Evolutionary conservation across 2,888 invertebrate genomes (phyloP).

Genomic region (Sinodicranocentrus sp.): DNA sequence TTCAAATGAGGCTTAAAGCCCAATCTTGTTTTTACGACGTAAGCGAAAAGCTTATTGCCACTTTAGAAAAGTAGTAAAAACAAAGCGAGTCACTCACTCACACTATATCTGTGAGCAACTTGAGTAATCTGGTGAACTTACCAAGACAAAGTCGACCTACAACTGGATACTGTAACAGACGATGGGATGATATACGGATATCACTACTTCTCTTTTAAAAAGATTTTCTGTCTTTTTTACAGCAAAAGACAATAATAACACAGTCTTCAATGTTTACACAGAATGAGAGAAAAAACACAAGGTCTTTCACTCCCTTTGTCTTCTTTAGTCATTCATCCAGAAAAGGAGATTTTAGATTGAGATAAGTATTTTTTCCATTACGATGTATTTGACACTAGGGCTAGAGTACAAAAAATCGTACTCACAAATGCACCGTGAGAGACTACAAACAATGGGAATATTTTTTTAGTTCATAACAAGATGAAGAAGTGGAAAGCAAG

Average conservation of each 20-base stretch:
- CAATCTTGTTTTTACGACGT: slow-evolving; percentile 43
- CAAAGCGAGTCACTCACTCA: slow-evolving; percentile 2
- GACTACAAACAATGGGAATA: slow-evolving; percentile 12
- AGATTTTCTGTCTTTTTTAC: neutral
- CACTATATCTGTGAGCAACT: neutral
- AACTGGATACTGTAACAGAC: too few species aligned
- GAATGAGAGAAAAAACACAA: slow-evolving; percentile 30
- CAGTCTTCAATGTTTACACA: slow-evolving; percentile 19
- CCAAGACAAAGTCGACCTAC: neutral
- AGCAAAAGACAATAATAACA: slow-evolving; percentile 13
- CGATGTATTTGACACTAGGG: slow-evolving; percentile 20
- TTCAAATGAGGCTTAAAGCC: slow-evolving; percentile 28
- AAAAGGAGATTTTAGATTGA: neutral
- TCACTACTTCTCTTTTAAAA: too few species aligned
- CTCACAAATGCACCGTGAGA: too few species aligned
- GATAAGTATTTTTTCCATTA: neutral
- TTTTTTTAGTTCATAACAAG: slow-evolving; percentile 26
- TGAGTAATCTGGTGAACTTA: slow-evolving; percentile 31
- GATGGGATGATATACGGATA: neutral
- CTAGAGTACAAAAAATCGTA: neutral
- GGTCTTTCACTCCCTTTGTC: slow-evolving; percentile 17
- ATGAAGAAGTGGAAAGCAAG: too few species aligned
- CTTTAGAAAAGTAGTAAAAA: slow-evolving; percentile 36
- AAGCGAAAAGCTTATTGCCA: slow-evolving; percentile 34
- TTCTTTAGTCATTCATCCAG: slow-evolving; percentile 37